phyloP scores from a whole-genome alignment of 1,140 invertebrate genomes.

The Watersipora subatra region DNA sequence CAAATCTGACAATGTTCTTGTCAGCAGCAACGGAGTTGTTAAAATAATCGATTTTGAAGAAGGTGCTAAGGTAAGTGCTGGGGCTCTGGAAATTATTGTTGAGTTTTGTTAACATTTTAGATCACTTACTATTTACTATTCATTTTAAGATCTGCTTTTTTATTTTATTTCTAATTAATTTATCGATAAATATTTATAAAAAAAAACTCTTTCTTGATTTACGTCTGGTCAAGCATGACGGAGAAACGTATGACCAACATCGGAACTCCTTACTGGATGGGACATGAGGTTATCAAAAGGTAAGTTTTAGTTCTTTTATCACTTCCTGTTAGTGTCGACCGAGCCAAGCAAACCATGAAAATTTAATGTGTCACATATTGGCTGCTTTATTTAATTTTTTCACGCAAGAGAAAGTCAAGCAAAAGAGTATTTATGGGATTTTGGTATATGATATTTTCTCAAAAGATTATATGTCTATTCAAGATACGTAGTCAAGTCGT shows the following conservation, averaged over 20 bases:
- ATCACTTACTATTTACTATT: not conserved
- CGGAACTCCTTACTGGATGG: conserved; percentile 13
- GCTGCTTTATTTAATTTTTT: too few relatives aligned
- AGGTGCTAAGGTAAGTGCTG: conserved; percentile 12
- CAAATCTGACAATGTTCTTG: conserved; percentile 91
- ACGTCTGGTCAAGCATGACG: not conserved
- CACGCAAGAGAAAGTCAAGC: too few relatives aligned
- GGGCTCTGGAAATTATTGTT: not conserved
- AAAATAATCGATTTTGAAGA: conserved; percentile 19
- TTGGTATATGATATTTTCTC: too few relatives aligned
- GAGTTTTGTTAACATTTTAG: not conserved
- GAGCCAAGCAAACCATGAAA: too few relatives aligned
- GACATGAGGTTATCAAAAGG: conserved; percentile 11
- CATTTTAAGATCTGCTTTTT: not conserved
- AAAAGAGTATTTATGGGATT: too few relatives aligned
- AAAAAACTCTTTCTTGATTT: not conserved
- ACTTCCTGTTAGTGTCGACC: not conserved
- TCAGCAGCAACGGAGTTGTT: conserved; percentile 72
- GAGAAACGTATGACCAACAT: conserved; percentile 12
- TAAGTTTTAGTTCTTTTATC: conserved; percentile 5
- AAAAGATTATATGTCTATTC: too few relatives aligned
- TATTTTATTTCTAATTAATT: not conserved
- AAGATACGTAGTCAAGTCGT: too few relatives aligned
- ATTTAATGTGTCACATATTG: too few relatives aligned
- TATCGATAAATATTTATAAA: not conserved